These are phyloP conservation scores for Chaenodraco wilsoni DNA, from an alignment of 2,797 vertebrate species.

Conservation along the genomic window DNA sequence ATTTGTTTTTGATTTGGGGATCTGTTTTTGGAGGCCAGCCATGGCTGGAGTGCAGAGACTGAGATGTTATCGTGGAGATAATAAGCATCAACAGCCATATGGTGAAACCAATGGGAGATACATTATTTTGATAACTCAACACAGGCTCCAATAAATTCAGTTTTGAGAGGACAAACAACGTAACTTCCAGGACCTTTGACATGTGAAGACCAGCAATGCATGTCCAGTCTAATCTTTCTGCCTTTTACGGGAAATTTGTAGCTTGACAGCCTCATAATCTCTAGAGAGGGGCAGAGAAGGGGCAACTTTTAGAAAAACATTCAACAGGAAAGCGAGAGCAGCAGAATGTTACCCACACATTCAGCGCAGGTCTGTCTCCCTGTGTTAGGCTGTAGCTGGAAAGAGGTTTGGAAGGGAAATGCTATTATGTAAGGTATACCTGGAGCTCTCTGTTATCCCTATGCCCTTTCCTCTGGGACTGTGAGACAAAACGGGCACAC, in stretches of 20 bases:
- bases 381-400: constrained; percentile 42
- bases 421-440: constrained; percentile 63
- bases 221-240: constrained; percentile 19
- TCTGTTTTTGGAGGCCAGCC: constrained; percentile 29
- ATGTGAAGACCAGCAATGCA: constrained; percentile 16
- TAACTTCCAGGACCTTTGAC: constrained; percentile 50
- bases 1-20: constrained; percentile 32
- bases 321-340: constrained; percentile 42
- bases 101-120: constrained; percentile 20
- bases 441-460: constrained; percentile 51
- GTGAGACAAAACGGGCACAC: constrained; percentile 36
- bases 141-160: constrained; percentile 21
- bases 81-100: constrained; percentile 15
- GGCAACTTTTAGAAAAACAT: constrained; percentile 42
- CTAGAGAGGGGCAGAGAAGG: constrained; percentile 41
- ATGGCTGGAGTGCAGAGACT: constrained; percentile 10
- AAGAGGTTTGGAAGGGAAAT: constrained; percentile 51
- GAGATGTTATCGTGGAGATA: constrained; percentile 29
- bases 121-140: constrained; percentile 20
- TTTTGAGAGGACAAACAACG: constrained; percentile 19
- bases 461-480: constrained; percentile 40
- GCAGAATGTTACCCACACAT: constrained; percentile 40
- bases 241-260: constrained; percentile 48
- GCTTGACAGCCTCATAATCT: constrained; percentile 23
- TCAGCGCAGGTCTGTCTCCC: constrained; percentile 20